Conservation (phyloP, 1,140 invertebrate species). For the Prorops nasuta region DNA sequence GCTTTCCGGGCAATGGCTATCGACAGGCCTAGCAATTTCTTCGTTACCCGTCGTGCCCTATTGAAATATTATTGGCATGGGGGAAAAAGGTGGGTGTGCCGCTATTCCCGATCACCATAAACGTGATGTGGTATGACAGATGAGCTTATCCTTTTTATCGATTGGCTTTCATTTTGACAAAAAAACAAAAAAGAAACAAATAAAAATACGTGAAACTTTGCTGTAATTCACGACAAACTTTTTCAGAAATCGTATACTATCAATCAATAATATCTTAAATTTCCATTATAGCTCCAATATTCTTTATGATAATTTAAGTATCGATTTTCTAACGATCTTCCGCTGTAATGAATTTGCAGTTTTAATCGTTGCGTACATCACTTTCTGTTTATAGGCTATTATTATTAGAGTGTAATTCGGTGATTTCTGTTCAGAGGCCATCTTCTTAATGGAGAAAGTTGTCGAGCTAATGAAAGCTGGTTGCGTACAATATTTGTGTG, state of each 20-base stretch:
- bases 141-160: neutral
- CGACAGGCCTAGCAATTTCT: slow-evolving; percentile 5
- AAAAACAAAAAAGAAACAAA: neutral
- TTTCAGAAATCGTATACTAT: too few relatives aligned
- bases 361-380: neutral
- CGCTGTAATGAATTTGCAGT: neutral
- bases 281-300: neutral
- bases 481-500: too few relatives aligned
- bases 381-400: too few relatives aligned
- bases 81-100: neutral
- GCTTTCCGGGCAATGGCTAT: neutral
- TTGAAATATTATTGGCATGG: neutral
- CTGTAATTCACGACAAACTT: too few relatives aligned
- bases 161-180: neutral
- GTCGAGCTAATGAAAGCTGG: too few relatives aligned
- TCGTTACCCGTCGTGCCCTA: neutral
- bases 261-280: neutral
- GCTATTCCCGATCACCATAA: neutral
- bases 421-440: too few relatives aligned
- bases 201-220: neutral
- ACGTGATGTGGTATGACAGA: neutral
- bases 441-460: too few relatives aligned
- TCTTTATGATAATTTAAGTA: neutral
- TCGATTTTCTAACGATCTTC: too few relatives aligned
- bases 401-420: too few relatives aligned